Evolutionary conservation across 2,888 invertebrate genomes (phyloP).

Genomic region (Torymus aiolomorphi): DNA sequence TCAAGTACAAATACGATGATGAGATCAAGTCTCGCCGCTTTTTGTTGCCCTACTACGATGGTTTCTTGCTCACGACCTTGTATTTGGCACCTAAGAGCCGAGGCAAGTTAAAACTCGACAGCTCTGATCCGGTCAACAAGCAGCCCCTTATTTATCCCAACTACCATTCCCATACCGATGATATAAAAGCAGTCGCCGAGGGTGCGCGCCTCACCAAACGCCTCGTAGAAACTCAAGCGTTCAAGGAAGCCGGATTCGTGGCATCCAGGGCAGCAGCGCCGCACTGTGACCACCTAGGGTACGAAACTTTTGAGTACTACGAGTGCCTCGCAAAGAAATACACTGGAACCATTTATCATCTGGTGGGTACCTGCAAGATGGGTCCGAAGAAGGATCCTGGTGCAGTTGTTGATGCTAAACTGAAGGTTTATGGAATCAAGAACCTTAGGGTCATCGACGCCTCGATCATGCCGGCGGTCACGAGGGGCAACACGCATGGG

Average conservation of each 20-base stretch:
- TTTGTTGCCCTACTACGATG: constrained; percentile 56
- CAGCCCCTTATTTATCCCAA: constrained; percentile 42
- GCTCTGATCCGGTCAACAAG: constrained; percentile 39
- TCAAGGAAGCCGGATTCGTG: constrained; percentile 28
- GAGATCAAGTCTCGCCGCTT: not conserved
- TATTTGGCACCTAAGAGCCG: constrained; percentile 57
- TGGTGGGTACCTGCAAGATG: constrained; percentile 75
- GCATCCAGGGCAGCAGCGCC: constrained; percentile 82
- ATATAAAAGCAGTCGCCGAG: constrained; percentile 23
- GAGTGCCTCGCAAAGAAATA: constrained; percentile 36
- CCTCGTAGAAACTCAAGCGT: constrained; percentile 29
- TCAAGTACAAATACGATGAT: constrained; percentile 16
- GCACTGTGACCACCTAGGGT: constrained; percentile 36
- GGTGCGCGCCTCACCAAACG: constrained; percentile 22
- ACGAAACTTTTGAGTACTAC: constrained; percentile 31
- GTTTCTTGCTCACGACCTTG: constrained; percentile 40
- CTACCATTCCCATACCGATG: constrained; percentile 37
- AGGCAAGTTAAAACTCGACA: constrained; percentile 57
- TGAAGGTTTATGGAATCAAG: constrained; percentile 75
- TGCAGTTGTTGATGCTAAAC: constrained; percentile 73
- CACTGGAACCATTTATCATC: constrained; percentile 15
- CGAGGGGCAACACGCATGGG: constrained; percentile 77
- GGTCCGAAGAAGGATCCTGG: constrained; percentile 69
- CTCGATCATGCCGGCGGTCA: constrained; percentile 77
- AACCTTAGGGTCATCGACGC: constrained; percentile 77